Percentiles rank a stretch among this genome's conserved stretches.
These are phyloP conservation scores for Pocillopora grandis DNA, from an alignment of 92 coral and sea anemone species.

Conservation along the genomic window DNA sequence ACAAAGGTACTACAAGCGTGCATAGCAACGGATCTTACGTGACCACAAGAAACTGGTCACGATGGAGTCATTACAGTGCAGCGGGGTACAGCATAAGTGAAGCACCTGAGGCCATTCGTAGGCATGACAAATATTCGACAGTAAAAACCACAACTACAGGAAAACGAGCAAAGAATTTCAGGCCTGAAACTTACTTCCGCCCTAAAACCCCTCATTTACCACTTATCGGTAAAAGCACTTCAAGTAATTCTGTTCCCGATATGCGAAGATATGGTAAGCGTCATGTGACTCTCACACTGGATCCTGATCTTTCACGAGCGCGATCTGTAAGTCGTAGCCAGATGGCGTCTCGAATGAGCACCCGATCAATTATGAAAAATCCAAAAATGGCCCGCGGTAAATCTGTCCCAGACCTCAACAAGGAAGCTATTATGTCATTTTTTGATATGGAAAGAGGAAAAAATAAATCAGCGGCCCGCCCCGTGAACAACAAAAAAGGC, in stretches of 20 bases:
- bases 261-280: constrained; percentile 24
- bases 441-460: constrained; percentile 20
- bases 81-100: constrained; percentile 76
- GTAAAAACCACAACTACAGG: neutral
- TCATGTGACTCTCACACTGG: constrained; percentile 11
- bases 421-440: constrained; percentile 16
- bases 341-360: constrained; percentile 34
- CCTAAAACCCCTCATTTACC: constrained; percentile 16
- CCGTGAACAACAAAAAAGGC: neutral
- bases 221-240: neutral
- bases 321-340: constrained; percentile 27
- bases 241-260: constrained; percentile 36
- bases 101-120: constrained; percentile 11
- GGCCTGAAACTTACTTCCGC: neutral
- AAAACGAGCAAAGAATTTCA: constrained; percentile 10
- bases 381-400: constrained; percentile 1
- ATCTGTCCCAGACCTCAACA: constrained; percentile 41
- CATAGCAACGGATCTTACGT: constrained; percentile 55
- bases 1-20: constrained; percentile 41
- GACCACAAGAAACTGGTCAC: constrained; percentile 68
- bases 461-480: neutral
- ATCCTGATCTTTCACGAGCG: constrained; percentile 7
- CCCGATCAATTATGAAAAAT: constrained; percentile 38
- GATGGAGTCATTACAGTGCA: constrained; percentile 67
- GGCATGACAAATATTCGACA: neutral